These are phyloP conservation scores for Cololabis saira DNA, from an alignment of 2,113 vertebrate genomes.

Conservation along the genomic window DNA sequence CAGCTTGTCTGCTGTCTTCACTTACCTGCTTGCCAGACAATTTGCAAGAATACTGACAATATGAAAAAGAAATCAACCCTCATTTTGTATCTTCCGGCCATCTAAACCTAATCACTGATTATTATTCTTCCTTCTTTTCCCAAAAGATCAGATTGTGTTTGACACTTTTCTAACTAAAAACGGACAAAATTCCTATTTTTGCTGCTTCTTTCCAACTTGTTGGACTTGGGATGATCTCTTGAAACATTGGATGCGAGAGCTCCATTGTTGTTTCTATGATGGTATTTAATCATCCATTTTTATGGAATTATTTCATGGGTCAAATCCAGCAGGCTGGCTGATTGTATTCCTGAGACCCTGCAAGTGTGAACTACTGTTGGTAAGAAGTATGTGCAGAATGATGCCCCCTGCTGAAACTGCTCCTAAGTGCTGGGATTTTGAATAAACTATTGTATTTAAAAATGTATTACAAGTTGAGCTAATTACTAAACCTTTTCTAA, in stretches of 20 bases:
- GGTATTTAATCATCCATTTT: neutral
- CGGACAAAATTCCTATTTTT: neutral
- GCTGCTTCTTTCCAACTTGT: neutral
- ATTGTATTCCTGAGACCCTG: neutral
- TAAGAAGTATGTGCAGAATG: constrained; percentile 38
- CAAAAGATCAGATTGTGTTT: neutral
- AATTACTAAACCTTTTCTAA: too few relatives aligned
- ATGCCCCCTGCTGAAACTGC: constrained; percentile 51
- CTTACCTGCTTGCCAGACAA: constrained; percentile 5
- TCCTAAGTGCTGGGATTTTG: neutral
- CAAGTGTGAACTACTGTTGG: neutral
- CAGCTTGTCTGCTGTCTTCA: constrained; percentile 1
- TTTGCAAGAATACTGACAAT: neutral
- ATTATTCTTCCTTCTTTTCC: neutral
- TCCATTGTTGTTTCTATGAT: neutral
- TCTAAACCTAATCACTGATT: neutral
- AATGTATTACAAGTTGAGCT: too few relatives aligned
- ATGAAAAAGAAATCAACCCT: neutral
- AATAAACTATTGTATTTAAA: too few relatives aligned
- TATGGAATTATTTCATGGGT: constrained; percentile 7
- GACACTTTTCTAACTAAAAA: neutral
- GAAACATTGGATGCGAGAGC: too few relatives aligned
- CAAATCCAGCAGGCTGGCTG: constrained; percentile 3
- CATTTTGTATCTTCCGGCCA: neutral
- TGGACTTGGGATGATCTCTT: neutral